Conservation (phyloP, 2,888 invertebrate genomes). For the Sphaerophoria taeniata region DNA sequence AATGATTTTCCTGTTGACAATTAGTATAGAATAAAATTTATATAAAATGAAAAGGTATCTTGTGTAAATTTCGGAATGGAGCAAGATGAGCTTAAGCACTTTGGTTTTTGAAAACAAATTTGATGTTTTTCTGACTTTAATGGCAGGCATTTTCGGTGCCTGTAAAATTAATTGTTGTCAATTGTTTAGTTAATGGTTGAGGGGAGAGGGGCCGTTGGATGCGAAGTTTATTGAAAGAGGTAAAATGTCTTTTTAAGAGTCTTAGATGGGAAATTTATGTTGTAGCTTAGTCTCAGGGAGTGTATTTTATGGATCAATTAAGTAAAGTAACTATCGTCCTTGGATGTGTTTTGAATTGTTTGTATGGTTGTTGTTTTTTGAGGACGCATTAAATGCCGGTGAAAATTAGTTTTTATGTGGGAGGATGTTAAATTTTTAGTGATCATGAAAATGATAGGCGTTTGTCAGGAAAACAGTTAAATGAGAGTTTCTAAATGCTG, state of each 20-base stretch:
- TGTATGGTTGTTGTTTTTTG: background rate
- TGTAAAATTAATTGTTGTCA: constrained; percentile 38
- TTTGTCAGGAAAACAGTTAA: too few relatives aligned
- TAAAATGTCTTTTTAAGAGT: background rate
- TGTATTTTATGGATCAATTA: constrained; percentile 25
- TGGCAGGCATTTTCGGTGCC: background rate
- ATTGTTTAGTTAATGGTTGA: constrained; percentile 19
- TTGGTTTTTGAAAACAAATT: constrained; percentile 32
- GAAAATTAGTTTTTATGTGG: too few relatives aligned
- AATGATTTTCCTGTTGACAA: constrained; percentile 68
- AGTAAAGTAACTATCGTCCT: background rate
- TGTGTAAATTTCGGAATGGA: background rate
- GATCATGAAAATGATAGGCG: too few relatives aligned
- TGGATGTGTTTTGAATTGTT: background rate
- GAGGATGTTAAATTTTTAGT: too few relatives aligned
- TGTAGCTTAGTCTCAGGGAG: background rate
- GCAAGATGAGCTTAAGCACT: background rate
- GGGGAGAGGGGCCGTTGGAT: background rate
- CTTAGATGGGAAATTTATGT: background rate
- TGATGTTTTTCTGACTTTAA: constrained; percentile 20
- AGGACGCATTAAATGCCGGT: too few relatives aligned
- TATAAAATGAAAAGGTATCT: constrained; percentile 49
- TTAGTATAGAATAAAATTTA: constrained; percentile 48
- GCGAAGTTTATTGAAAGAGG: background rate
- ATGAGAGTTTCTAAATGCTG: too few relatives aligned